phyloP scores from a whole-genome alignment of 2,113 vertebrate species.

The Megaceryle maxima region DNA sequence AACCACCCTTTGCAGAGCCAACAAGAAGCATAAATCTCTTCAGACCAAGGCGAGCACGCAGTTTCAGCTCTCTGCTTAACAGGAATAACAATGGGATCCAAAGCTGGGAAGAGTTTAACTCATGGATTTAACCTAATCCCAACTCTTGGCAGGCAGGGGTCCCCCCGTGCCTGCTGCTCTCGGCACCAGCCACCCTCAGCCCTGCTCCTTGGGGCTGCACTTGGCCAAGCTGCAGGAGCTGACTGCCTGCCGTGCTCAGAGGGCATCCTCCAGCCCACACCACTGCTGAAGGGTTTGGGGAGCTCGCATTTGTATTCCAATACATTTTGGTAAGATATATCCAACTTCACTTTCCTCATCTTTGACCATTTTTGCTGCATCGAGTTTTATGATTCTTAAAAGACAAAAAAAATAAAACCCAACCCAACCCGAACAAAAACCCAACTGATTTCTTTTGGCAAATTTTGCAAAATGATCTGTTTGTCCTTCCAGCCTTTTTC shows the following conservation, averaged over 20 bases:
- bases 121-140: not conserved
- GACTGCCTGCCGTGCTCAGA: too few relatives aligned
- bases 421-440: too few relatives aligned
- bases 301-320: not conserved
- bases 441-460: too few relatives aligned
- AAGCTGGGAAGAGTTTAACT: not conserved
- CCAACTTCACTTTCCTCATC: not conserved
- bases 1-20: not conserved
- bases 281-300: not conserved
- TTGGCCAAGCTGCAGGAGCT: not conserved
- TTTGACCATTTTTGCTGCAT: not conserved
- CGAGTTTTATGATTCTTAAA: not conserved
- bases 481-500: not conserved
- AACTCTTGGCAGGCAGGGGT: not conserved
- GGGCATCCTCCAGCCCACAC: accelerated
- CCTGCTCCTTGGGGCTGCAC: not conserved
- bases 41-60: not conserved
- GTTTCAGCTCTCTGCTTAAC: not conserved
- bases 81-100: not conserved
- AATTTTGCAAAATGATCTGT: not conserved
- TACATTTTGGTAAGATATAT: not conserved
- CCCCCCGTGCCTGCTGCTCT: not conserved
- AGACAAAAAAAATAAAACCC: not conserved
- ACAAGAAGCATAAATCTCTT: not conserved
- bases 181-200: not conserved